Evolutionary conservation across 2,797 vertebrate species (phyloP).

Genomic region (Sebastes steindachneri): DNA sequence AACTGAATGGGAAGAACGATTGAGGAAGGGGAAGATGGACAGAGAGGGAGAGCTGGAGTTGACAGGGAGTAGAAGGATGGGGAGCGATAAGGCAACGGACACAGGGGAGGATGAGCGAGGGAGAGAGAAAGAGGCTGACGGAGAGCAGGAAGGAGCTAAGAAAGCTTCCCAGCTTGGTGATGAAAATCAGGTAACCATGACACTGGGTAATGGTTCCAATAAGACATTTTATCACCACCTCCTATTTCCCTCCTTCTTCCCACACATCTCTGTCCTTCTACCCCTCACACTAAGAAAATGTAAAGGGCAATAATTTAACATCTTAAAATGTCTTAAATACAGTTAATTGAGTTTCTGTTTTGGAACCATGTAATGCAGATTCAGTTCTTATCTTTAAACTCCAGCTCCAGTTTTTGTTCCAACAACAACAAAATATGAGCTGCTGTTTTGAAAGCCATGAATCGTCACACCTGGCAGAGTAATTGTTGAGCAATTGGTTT

Average conservation of each 20-base stretch:
- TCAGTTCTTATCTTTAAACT: not conserved
- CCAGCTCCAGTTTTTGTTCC: not conserved
- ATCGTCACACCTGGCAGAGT: not conserved
- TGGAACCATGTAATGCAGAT: not conserved
- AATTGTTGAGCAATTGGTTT: conserved; percentile 2
- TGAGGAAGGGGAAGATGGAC: conserved; percentile 43
- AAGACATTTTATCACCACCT: conserved; percentile 27
- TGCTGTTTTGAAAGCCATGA: not conserved
- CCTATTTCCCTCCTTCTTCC: not conserved
- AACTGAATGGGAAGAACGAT: conserved; percentile 55
- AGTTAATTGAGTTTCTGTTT: not conserved
- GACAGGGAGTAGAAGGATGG: conserved; percentile 26
- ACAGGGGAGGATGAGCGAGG: not conserved
- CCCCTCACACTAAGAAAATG: not conserved
- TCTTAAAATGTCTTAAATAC: not conserved
- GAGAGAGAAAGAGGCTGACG: not conserved
- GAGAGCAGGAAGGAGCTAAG: not conserved
- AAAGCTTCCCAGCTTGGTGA: conserved; percentile 41
- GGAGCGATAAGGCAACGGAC: conserved; percentile 28
- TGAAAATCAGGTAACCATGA: conserved; percentile 41
- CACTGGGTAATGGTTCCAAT: conserved; percentile 12
- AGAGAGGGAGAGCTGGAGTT: conserved; percentile 26
- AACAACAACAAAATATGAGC: not conserved
- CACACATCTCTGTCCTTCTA: not conserved
- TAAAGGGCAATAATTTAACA: not conserved